Evolutionary conservation across 2,113 vertebrate genomes (phyloP).

Genomic region (Channa maculata): DNA sequence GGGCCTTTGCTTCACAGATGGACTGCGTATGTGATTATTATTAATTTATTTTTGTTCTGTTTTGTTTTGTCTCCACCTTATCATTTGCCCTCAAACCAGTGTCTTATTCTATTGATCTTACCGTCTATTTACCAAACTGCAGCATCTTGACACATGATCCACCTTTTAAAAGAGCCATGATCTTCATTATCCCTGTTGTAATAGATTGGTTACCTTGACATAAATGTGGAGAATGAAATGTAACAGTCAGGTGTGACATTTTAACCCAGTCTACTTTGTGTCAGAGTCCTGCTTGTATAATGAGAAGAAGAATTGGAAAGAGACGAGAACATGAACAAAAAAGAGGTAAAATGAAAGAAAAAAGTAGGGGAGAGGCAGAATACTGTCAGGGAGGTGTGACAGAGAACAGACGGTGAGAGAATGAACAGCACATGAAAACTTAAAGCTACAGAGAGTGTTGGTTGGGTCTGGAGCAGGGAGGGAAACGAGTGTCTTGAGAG

Average conservation of each 20-base stretch:
- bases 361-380: slow-evolving; percentile 7
- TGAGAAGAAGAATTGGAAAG: slow-evolving; percentile 39
- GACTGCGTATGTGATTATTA: slow-evolving; percentile 17
- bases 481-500: slow-evolving; percentile 4
- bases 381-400: slow-evolving; percentile 26
- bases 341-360: background rate
- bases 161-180: slow-evolving; percentile 20
- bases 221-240: slow-evolving; percentile 39
- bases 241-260: slow-evolving; percentile 57
- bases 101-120: slow-evolving; percentile 22
- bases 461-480: slow-evolving; percentile 17
- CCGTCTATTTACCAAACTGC: slow-evolving; percentile 26
- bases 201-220: slow-evolving; percentile 49
- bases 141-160: slow-evolving; percentile 8
- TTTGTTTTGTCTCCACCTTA: background rate
- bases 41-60: too few relatives aligned
- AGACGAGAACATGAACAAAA: background rate
- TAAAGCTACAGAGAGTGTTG: slow-evolving; percentile 1
- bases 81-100: slow-evolving; percentile 12
- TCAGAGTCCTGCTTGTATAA: slow-evolving; percentile 47
- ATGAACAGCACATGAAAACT: slow-evolving; percentile 14
- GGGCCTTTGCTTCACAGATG: slow-evolving; percentile 17
- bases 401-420: slow-evolving; percentile 36
- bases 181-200: slow-evolving; percentile 34
- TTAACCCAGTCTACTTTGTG: slow-evolving; percentile 40